Conservation (phyloP, 2,797 vertebrate species). For the Selene dorsalis region DNA sequence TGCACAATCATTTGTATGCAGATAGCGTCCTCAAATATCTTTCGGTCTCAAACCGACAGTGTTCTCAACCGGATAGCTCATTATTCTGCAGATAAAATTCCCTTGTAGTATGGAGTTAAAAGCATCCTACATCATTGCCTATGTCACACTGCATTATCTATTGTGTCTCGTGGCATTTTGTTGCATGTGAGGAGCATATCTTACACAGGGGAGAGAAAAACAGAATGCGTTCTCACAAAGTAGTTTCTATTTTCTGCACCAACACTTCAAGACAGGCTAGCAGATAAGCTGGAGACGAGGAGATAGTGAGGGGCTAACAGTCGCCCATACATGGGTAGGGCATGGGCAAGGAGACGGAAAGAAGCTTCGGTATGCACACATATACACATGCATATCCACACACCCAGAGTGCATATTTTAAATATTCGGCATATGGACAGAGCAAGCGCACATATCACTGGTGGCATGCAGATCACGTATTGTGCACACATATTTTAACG, state of each 20-base stretch:
- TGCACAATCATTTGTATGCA: constrained; percentile 64
- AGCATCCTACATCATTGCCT: constrained; percentile 43
- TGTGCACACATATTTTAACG: constrained; percentile 52
- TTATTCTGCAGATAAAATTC: constrained; percentile 43
- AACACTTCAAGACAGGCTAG: constrained; percentile 72
- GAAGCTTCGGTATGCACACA: constrained; percentile 38
- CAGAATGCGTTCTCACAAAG: constrained; percentile 44
- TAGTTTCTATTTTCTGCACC: constrained; percentile 68
- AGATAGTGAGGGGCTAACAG: constrained; percentile 52
- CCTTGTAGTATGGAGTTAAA: constrained; percentile 42
- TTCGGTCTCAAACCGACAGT: constrained; percentile 31
- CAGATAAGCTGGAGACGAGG: constrained; percentile 69
- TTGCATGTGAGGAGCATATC: constrained; percentile 34
- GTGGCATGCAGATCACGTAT: constrained; percentile 51
- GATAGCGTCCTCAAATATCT: constrained; percentile 33
- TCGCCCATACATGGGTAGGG: constrained; percentile 59
- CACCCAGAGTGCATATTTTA: constrained; percentile 63
- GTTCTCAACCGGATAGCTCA: constrained; percentile 47
- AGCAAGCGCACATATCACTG: constrained; percentile 25
- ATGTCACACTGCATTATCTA: constrained; percentile 38
- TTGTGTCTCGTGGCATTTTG: constrained; percentile 31
- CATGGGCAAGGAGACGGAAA: constrained; percentile 46
- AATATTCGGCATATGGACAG: constrained; percentile 65
- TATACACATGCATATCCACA: constrained; percentile 36
- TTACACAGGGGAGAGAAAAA: constrained; percentile 14